Base-by-base conservation (phyloP, 30 jellyfish, hydroid and myxozoan species). In the Cassiopea andromeda region DNA sequence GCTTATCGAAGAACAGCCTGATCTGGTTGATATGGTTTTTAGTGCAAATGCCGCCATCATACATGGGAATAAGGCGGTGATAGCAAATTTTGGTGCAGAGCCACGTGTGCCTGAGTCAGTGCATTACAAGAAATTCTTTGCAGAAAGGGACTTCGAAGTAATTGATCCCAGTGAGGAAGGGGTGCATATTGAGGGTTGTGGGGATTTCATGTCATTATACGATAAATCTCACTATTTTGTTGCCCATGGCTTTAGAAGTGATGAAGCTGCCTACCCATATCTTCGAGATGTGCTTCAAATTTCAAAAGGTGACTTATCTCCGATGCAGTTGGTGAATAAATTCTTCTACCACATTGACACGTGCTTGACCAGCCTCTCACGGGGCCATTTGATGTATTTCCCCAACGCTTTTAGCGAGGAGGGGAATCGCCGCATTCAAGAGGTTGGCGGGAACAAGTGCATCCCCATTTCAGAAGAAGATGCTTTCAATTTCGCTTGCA, bases 171-270 rank as follows among this genome's bases (percentile, higher is more conserved):
- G 90, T 9, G 81, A 67, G 0, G 94, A 87, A 77, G 88, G 88
- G 8, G 94, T 87, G 45, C 94, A 87, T 75, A 87, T 87, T 69
- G 94, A 87, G 59, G 94, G 94, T 5, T 87, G 94, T 70, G 94
- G 94, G 0, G 94, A 87, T 78, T 87, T 87, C 86, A 87, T 87
- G 94, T 87, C 94, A 8, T 44, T 76, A 14, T 87, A 87, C 82
- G 94, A 87, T 46, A 77, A 87, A 58, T 87, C 94, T 7, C 94
- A 87, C 58, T 81, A 57, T 59, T 87, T 87, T 73, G 89, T 87
- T 7, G 94, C 94, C 2, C 85, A 87, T 69, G 94, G 94, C 59
- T 87, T 87, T 72, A 69, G 94, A 46, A 87, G 94, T 45, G 94
- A 87, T 59, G 83, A 90, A 3, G 90, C 87, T 5, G 94, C 94